Base-by-base conservation (phyloP, 2,113 vertebrate species). In the Amblyopsis rosae region DNA sequence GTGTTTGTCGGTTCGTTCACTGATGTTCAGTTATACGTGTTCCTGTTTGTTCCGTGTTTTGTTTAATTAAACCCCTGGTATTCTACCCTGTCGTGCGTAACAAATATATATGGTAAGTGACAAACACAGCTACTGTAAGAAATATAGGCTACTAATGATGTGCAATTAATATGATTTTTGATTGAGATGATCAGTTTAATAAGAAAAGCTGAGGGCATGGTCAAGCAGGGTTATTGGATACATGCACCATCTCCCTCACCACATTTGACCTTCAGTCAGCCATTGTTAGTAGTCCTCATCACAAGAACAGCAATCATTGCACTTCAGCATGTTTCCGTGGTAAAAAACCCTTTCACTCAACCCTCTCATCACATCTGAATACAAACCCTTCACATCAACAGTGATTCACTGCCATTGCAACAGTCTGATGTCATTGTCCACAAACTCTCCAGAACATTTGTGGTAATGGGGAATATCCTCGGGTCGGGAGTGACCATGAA, bases 251-350 rank as follows among this genome's bases (percentile, higher is more conserved):
- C 6, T 41, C 35, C 35, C 67, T 81, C 72, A 76, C 82, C 80
- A 81, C 75, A 78, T 86, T 73, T 82, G 77, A 83, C 75, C 32
- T 69, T 58, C 26, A 32, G 67, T 67, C 76, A 13, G 66, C 65
- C 70, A 77, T 80, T 65, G 73, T 73, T 82, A 70, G 77, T 77
- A 83, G 82, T 85, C 75, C 82, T 64, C 73, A 81, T 84, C 70
- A 87, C 61, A 83, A 86, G 81, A 85, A 67, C 65, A 51, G 65
- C 75, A 68, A 73, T 83, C 69, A 73, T 75, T 70, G 73, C 82
- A 80, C 77, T 74, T 81, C 53, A 56, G 77, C 10, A 74, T 26
- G 74, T 76, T 55, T 45, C 26, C 16, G 9, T 46, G 17, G 53
- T 17, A 26, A 26, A 26, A 26, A 26, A 26, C 26, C 26, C 53